Evolutionary conservation across 2,113 vertebrate species (phyloP).

Genomic region (Cinclus cinclus): DNA sequence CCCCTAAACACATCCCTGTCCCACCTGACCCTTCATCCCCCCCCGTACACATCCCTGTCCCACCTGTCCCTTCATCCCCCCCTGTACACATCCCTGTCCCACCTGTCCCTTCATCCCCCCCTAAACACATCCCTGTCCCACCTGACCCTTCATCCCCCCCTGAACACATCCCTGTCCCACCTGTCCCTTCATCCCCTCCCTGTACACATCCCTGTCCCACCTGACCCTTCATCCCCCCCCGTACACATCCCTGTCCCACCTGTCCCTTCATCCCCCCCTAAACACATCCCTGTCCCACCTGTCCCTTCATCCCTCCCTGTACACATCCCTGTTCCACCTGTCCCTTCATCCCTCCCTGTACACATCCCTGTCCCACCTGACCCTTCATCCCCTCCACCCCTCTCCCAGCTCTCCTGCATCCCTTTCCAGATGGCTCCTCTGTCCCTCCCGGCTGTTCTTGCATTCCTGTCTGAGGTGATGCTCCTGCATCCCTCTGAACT

Average conservation of each 20-base stretch:
- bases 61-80: background rate
- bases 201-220: background rate
- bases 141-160: no score
- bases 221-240: background rate
- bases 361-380: background rate
- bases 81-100: background rate
- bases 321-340: no score
- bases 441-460: background rate
- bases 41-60: background rate
- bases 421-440: background rate
- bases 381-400: background rate
- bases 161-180: no score
- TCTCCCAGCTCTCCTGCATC: background rate
- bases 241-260: background rate
- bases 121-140: no score
- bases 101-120: background rate
- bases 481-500: background rate
- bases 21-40: background rate
- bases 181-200: no score
- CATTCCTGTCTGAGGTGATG: fast-evolving
- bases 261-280: background rate
- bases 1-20: background rate
- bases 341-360: no score
- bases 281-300: background rate
- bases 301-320: no score